Evolutionary conservation across 2,888 invertebrate genomes (phyloP).

Genomic region (Silvanus unidentatus): DNA sequence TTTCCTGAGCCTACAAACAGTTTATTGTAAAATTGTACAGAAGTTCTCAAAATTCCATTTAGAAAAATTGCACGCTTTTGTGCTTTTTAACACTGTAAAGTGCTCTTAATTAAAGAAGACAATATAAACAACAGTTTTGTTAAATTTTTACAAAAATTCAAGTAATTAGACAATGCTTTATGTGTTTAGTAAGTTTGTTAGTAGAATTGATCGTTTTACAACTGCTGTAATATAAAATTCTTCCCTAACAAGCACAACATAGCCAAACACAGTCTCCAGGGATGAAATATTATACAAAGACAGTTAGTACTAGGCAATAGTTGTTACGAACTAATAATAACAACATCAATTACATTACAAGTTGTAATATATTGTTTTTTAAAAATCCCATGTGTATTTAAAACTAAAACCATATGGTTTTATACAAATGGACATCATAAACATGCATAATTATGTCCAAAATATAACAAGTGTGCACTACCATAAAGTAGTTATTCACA

Average conservation of each 20-base stretch:
- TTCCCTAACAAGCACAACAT: conserved; percentile 29
- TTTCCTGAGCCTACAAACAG: conserved; percentile 36
- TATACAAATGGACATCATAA: conserved; percentile 28
- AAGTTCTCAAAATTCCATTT: conserved; percentile 25
- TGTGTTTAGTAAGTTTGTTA: conserved; percentile 6
- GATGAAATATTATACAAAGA: conserved; percentile 39
- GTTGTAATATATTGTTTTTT: conserved; percentile 21
- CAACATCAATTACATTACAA: conserved; percentile 32
- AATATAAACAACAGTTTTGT: background rate
- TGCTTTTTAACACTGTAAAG: no score
- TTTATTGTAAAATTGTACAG: conserved; percentile 17
- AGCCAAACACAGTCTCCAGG: conserved; percentile 32
- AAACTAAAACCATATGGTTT: conserved; percentile 29
- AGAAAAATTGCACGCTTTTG: no score
- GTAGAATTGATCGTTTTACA: conserved; percentile 21
- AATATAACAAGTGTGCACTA: conserved; percentile 14
- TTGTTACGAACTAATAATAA: conserved; percentile 40
- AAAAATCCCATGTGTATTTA: conserved; percentile 39
- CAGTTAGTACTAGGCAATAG: conserved; percentile 44
- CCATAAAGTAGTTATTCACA: background rate
- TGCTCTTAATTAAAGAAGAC: no score
- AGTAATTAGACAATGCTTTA: conserved; percentile 6
- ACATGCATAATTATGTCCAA: conserved; percentile 22
- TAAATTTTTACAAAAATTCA: background rate
- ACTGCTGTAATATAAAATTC: conserved; percentile 27